These are phyloP conservation scores for Cydia strobilella DNA, from an alignment of 1,140 invertebrate genomes.

Conservation along the genomic window DNA sequence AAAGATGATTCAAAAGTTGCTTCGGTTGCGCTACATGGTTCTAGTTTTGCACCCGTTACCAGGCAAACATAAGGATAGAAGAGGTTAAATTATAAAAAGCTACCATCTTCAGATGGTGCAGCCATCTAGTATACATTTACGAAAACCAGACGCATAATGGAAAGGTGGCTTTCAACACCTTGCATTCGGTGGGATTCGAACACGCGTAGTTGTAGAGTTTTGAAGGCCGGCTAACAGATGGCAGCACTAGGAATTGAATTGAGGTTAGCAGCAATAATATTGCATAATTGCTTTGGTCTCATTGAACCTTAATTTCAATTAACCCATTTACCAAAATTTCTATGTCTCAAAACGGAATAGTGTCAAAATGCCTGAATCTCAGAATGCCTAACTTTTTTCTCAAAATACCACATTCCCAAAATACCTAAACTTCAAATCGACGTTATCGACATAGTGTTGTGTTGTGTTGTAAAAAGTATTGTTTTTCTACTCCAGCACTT, in stretches of 20 bases:
- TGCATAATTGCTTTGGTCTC: not conserved
- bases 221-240: constrained; percentile 45
- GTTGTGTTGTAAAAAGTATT: no score
- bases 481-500: no score
- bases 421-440: no score
- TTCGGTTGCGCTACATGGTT: constrained; percentile 29
- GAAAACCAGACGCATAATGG: not conserved
- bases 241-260: constrained; percentile 27
- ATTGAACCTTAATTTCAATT: no score
- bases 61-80: not conserved
- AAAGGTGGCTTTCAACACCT: not conserved
- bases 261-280: not conserved
- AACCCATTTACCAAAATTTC: no score
- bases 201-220: not conserved
- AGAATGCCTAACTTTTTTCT: no score
- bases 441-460: no score
- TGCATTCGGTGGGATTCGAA: not conserved
- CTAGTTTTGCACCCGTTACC: constrained; percentile 21
- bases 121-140: constrained; percentile 7
- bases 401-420: no score
- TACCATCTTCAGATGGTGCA: not conserved
- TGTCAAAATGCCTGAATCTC: no score
- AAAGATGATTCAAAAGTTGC: not conserved
- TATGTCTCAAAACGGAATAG: no score
- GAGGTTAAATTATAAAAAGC: not conserved